A percentile compares a stretch with the other conserved stretches of the same genome.
Evolutionary conservation across 2,797 vertebrate species (phyloP).

Genomic region (Garrulus glandarius): DNA sequence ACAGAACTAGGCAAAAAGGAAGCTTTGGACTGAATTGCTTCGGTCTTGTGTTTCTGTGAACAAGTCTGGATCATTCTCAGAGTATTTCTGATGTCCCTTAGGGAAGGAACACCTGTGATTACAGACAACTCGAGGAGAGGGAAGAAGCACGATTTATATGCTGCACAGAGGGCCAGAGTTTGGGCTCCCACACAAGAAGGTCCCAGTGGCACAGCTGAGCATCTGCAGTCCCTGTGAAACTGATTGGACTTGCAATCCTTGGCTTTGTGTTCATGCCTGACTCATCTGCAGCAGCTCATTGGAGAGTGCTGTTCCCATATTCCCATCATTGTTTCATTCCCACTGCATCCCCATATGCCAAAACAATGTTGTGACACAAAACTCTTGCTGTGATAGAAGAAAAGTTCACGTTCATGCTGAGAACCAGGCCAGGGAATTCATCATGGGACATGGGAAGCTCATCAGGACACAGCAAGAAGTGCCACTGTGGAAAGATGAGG

Average conservation of each 20-base stretch:
- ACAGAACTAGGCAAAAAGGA: neutral
- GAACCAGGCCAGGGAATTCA: neutral
- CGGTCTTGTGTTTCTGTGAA: neutral
- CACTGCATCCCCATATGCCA: neutral
- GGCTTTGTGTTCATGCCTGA: neutral
- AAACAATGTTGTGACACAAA: neutral
- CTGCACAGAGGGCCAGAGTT: neutral
- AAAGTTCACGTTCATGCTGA: neutral
- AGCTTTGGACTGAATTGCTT: neutral
- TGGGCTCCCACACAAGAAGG: neutral
- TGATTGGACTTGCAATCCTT: neutral
- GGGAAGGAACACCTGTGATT: constrained; percentile 2
- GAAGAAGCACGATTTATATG: neutral
- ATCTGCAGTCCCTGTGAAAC: neutral
- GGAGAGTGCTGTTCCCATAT: neutral
- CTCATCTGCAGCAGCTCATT: neutral
- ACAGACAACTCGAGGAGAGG: neutral
- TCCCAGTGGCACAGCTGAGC: neutral
- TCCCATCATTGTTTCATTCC: neutral
- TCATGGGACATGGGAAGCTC: neutral
- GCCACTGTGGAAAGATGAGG: neutral
- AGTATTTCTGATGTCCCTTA: neutral
- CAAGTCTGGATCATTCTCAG: neutral
- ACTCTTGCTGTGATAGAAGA: neutral
- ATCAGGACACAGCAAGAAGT: neutral